Conservation (phyloP, 1,140 invertebrate genomes). For the Heliconius eleuchia region DNA sequence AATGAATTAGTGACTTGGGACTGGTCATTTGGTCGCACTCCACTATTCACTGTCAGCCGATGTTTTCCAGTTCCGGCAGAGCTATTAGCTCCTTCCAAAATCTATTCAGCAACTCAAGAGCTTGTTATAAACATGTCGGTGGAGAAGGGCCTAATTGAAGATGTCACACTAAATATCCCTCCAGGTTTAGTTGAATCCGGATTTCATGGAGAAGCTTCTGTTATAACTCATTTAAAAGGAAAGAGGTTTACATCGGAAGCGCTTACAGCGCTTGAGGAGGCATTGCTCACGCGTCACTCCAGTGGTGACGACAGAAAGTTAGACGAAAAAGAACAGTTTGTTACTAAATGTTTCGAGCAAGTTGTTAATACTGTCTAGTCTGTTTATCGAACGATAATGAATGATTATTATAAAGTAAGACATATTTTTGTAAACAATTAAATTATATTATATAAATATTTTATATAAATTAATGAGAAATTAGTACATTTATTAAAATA, state of each 20-base stretch:
- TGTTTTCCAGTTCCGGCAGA: slow-evolving; percentile 73
- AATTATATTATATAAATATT: slow-evolving; percentile 15
- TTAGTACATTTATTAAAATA: background rate
- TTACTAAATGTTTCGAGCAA: slow-evolving; percentile 80
- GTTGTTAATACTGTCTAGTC: slow-evolving; percentile 75
- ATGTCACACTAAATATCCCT: slow-evolving; percentile 77
- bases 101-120: slow-evolving; percentile 72
- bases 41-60: slow-evolving; percentile 87
- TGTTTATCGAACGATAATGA: background rate
- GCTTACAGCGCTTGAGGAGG: slow-evolving; percentile 70
- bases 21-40: slow-evolving; percentile 94
- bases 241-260: slow-evolving; percentile 79
- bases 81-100: slow-evolving; percentile 63
- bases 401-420: slow-evolving; percentile 3
- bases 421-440: background rate
- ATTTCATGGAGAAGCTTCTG: slow-evolving; percentile 77
- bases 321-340: slow-evolving; percentile 79
- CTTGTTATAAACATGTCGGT: slow-evolving; percentile 76
- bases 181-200: slow-evolving; percentile 76
- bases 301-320: slow-evolving; percentile 63
- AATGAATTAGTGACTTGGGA: slow-evolving; percentile 90
- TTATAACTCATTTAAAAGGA: slow-evolving; percentile 77
- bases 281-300: slow-evolving; percentile 71
- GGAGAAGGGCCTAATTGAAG: slow-evolving; percentile 74
- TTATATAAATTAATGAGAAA: background rate